Conservation (phyloP, 2,797 vertebrate species). For the Gadopsis marmoratus region DNA sequence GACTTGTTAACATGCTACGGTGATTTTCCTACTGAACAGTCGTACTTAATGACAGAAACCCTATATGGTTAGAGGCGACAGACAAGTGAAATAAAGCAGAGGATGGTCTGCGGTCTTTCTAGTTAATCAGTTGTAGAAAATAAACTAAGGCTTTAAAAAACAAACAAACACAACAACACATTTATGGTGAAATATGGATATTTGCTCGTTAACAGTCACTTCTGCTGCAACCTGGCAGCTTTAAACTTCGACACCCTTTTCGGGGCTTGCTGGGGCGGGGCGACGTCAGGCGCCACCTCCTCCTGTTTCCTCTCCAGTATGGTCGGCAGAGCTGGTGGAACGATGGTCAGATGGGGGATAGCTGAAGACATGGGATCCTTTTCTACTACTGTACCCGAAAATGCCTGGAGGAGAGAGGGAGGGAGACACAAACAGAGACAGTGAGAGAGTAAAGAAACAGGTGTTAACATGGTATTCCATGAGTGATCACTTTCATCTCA, state of each 20-base stretch:
- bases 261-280: constrained; percentile 68
- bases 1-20: constrained; percentile 24
- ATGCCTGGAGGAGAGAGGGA: constrained; percentile 85
- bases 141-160: constrained; percentile 1
- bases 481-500: constrained; percentile 1
- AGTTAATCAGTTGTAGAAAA: constrained; percentile 26
- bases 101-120: background rate
- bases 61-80: constrained; percentile 10
- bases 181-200: constrained; percentile 5
- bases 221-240: constrained; percentile 92
- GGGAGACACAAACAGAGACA: background rate
- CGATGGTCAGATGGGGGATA: constrained; percentile 87
- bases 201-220: constrained; percentile 64
- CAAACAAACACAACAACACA: constrained; percentile 3
- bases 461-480: background rate
- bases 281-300: constrained; percentile 84
- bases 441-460: background rate
- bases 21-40: constrained; percentile 23
- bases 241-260: constrained; percentile 96
- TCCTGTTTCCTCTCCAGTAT: constrained; percentile 93
- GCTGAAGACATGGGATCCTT: constrained; percentile 90
- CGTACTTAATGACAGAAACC: constrained; percentile 9
- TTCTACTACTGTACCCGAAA: constrained; percentile 97
- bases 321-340: constrained; percentile 90
- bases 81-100: background rate